Evolutionary conservation across 1,140 invertebrate genomes (phyloP).

Genomic region (Daktulosphaira vitifoliae): DNA sequence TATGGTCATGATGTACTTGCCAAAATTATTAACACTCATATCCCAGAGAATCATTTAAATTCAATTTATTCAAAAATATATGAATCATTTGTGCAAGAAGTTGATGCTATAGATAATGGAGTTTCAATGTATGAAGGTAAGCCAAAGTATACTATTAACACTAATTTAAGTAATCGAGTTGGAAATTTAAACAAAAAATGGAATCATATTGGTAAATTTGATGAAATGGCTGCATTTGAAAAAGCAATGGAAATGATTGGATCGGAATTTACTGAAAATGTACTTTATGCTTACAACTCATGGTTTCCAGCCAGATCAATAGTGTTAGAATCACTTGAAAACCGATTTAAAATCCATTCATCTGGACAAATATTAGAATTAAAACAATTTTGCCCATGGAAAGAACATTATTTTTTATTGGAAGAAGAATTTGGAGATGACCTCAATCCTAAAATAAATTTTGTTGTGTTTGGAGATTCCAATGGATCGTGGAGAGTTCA

Average conservation of each 20-base stretch:
- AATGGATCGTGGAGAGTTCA: conserved; percentile 65
- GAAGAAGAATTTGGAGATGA: conserved; percentile 63
- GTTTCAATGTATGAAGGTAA: conserved; percentile 68
- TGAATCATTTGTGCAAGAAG: conserved; percentile 80
- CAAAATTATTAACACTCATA: conserved; percentile 46
- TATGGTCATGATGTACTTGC: conserved; percentile 77
- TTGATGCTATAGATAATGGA: conserved; percentile 96
- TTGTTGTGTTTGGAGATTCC: conserved; percentile 31
- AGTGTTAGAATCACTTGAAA: conserved; percentile 61
- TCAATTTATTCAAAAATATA: conserved; percentile 60
- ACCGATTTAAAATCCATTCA: conserved; percentile 55
- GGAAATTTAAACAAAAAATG: conserved; percentile 73
- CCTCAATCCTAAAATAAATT: conserved; percentile 56
- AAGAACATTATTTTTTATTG: conserved; percentile 72
- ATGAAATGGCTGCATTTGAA: conserved; percentile 52
- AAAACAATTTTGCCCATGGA: conserved; percentile 68
- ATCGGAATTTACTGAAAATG: conserved; percentile 66
- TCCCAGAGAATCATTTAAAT: conserved; percentile 44
- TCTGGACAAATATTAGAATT: conserved; percentile 75
- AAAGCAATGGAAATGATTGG: conserved; percentile 73
- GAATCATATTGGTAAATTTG: conserved; percentile 55
- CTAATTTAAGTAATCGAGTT: conserved; percentile 68
- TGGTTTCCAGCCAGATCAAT: conserved; percentile 77
- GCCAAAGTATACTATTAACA: conserved; percentile 62
- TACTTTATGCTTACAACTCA: conserved; percentile 58